Evolutionary conservation across 2,888 invertebrate species (phyloP), one percentile per base, ranked within the genome.

Genomic region (Eilema griseolum): DNA sequence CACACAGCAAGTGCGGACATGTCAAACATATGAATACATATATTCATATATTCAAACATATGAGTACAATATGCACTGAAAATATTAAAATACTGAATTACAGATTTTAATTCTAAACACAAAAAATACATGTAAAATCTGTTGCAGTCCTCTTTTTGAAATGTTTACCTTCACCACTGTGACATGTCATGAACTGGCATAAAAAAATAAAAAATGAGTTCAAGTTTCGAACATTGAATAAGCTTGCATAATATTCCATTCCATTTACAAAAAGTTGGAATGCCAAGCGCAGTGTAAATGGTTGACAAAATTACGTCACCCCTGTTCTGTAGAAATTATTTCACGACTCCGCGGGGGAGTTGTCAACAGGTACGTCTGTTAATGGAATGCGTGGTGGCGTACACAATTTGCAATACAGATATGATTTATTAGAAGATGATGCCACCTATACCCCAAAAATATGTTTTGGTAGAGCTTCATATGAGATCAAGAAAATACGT

Each of bases 281-380:
- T 74, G 74, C 62, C 69, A 72, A 70, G 62, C 64, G 65, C 71
- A 70, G 67, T 26, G 26, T 23, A n/a, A 52, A 65, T 23, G 52
- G 52, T 46, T 60, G 52, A 37, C 14, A 60, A 57, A 26, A 24
- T 69, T 69, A 69, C 52, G 60, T 24, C 69, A 33, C 14, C 8
- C 64, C 23, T 23, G 23, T 28, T 28, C 23, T 33, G 56, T 56
- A 31, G 23, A 31, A 61, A 33, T 31, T 61, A 61, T 61, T 67
- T 61, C 12, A 41, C 28, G 11, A 37, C 37, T 24, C 37, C 26
- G 4, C 24, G 16, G 24, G 66, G 31, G 46, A n/a, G n/a, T n/a
- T 28, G 12, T 28, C n/a, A 28, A 20, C 28, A 41, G 26, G 20
- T 52, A 37, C 10, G n/a, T 64, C 52, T n/a, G n/a, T 64, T 20